phyloP scores from a whole-genome alignment of 1,140 invertebrate species.

The Drosophila yakuba region DNA sequence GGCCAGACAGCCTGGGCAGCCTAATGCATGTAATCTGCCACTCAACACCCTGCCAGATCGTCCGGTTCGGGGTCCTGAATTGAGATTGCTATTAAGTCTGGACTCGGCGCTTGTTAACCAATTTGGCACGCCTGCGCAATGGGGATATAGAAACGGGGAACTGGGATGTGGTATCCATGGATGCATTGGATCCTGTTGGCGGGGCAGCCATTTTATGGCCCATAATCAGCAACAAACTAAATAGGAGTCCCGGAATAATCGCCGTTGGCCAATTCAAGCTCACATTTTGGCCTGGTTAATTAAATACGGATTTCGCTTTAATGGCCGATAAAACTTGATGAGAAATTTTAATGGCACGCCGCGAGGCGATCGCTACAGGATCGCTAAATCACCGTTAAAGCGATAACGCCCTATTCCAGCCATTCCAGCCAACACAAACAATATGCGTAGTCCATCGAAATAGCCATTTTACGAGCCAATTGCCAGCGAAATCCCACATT shows the following conservation, averaged over 20 bases:
- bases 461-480: constrained; percentile 76
- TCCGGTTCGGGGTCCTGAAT: constrained; percentile 9
- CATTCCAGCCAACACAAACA: constrained; percentile 40
- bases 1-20: constrained; percentile 50
- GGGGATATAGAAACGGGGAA: neutral
- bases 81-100: constrained; percentile 13
- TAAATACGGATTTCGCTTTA: constrained; percentile 83
- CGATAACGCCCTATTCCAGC: constrained; percentile 63
- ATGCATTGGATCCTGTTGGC: neutral
- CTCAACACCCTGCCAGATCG: constrained; percentile 77
- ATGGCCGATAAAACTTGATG: constrained; percentile 84
- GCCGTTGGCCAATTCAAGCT: constrained; percentile 79
- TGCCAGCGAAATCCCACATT: constrained; percentile 62
- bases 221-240: constrained; percentile 79
- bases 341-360: constrained; percentile 74
- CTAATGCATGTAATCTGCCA: constrained; percentile 83
- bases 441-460: constrained; percentile 37
- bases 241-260: constrained; percentile 33
- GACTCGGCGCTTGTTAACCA: constrained; percentile 53
- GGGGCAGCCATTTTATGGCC: constrained; percentile 22
- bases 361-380: constrained; percentile 19
- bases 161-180: neutral
- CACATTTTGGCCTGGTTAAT: constrained; percentile 83
- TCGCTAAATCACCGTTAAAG: constrained; percentile 80
- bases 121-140: constrained; percentile 59